A percentile compares a stretch with the other conserved stretches of the same genome.
Conservation (phyloP, 2,113 vertebrate genomes). For the Enhydra lutris region DNA sequence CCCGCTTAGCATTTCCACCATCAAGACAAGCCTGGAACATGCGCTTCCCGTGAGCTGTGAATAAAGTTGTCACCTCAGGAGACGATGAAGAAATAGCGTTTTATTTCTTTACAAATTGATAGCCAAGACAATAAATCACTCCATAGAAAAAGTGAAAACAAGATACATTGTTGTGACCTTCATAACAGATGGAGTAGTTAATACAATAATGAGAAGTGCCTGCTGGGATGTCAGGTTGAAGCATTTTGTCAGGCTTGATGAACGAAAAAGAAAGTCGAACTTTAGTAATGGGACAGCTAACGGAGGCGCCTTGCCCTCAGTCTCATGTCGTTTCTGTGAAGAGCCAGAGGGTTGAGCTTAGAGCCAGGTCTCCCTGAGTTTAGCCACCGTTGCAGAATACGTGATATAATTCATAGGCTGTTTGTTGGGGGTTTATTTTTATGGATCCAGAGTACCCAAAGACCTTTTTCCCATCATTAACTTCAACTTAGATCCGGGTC, state of each 20-base stretch:
- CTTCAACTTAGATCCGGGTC: neutral
- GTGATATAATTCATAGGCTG: neutral
- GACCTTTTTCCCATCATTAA: neutral
- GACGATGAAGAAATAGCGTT: slow-evolving; percentile 73
- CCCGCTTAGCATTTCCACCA: neutral
- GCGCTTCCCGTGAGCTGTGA: neutral
- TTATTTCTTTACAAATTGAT: slow-evolving; percentile 79
- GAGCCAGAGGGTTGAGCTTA: neutral
- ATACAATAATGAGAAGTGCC: slow-evolving; percentile 58
- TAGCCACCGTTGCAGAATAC: slow-evolving; percentile 10
- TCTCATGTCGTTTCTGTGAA: neutral
- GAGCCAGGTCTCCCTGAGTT: neutral
- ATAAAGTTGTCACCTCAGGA: slow-evolving; percentile 67
- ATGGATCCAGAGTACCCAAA: neutral
- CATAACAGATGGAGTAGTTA: slow-evolving; percentile 58
- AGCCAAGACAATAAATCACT: slow-evolving; percentile 78
- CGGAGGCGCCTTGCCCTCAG: neutral
- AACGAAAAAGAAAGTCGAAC: slow-evolving; percentile 28
- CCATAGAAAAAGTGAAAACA: slow-evolving; percentile 77
- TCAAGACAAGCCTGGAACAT: neutral
- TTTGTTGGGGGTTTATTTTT: neutral
- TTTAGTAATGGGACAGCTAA: neutral
- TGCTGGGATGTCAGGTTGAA: slow-evolving; percentile 61
- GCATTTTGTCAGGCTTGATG: slow-evolving; percentile 68
- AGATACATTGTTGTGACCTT: slow-evolving; percentile 70